These are phyloP conservation scores for Alfaro cultratus DNA, from an alignment of 2,797 vertebrate genomes.

Conservation along the genomic window DNA sequence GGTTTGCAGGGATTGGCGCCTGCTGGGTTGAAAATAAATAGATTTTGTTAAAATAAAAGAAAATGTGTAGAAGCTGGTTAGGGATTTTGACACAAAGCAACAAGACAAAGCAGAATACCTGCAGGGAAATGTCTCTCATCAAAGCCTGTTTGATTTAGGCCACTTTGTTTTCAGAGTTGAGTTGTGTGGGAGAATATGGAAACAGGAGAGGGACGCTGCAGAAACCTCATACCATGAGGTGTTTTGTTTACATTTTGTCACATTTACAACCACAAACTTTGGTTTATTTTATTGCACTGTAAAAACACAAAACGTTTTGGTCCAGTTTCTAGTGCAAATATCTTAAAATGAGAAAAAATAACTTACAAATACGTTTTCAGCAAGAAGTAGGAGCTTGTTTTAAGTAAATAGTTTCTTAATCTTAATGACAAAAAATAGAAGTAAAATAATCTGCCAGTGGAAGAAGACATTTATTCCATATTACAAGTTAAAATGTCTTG, in stretches of 20 bases:
- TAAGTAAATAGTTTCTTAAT: too few species aligned
- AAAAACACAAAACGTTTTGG: too few species aligned
- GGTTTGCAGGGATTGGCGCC: constrained; percentile 52
- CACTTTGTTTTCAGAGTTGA: constrained; percentile 16
- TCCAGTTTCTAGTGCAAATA: too few species aligned
- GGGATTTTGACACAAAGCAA: constrained; percentile 49
- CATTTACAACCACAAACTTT: background rate
- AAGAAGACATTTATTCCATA: too few species aligned
- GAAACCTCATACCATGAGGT: background rate
- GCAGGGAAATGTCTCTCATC: constrained; percentile 25
- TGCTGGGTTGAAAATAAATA: constrained; percentile 64
- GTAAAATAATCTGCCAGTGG: too few species aligned
- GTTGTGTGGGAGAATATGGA: constrained; percentile 6
- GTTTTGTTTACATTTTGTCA: background rate
- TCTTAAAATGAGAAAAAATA: too few species aligned
- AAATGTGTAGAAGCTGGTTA: constrained; percentile 41
- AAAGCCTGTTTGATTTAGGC: constrained; percentile 43
- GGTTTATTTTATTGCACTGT: background rate
- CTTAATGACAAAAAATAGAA: too few species aligned
- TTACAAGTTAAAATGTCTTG: too few species aligned
- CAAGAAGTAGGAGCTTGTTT: too few species aligned
- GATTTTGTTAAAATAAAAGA: constrained; percentile 57
- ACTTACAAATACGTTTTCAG: too few species aligned
- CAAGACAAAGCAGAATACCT: constrained; percentile 46
- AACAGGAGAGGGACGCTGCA: constrained; percentile 1